Evolutionary conservation across 2,113 vertebrate genomes (phyloP).

Genomic region (Hylia prasina): DNA sequence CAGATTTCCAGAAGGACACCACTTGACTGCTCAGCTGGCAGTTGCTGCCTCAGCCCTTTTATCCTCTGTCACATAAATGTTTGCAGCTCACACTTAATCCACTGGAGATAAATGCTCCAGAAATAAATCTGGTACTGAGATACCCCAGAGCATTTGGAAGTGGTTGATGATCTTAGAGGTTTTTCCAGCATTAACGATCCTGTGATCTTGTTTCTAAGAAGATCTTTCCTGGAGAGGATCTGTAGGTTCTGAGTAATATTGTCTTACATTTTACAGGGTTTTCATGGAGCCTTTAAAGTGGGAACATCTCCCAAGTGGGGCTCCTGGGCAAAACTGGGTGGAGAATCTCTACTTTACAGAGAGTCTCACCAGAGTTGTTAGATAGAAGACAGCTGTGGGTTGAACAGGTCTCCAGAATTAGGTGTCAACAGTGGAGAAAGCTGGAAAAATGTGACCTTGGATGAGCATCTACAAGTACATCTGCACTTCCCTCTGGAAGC

Average conservation of each 20-base stretch:
- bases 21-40: not conserved
- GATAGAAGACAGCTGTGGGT: not conserved
- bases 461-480: not conserved
- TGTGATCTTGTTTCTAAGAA: not conserved
- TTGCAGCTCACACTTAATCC: not conserved
- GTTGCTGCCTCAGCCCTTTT: not conserved
- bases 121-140: not conserved
- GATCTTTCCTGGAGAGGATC: not conserved
- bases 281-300: not conserved
- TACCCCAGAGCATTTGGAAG: not conserved
- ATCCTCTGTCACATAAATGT: accelerated
- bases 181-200: not conserved
- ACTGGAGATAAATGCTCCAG: not conserved
- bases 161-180: not conserved
- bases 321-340: not conserved
- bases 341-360: not conserved
- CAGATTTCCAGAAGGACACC: not conserved
- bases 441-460: not conserved
- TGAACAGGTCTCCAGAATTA: not conserved
- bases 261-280: not conserved
- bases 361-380: not conserved
- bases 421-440: not conserved
- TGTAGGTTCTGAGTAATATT: not conserved
- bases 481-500: not conserved
- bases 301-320: not conserved